Base-by-base conservation (phyloP, 1,140 invertebrate species). In the Ooceraea biroi region DNA sequence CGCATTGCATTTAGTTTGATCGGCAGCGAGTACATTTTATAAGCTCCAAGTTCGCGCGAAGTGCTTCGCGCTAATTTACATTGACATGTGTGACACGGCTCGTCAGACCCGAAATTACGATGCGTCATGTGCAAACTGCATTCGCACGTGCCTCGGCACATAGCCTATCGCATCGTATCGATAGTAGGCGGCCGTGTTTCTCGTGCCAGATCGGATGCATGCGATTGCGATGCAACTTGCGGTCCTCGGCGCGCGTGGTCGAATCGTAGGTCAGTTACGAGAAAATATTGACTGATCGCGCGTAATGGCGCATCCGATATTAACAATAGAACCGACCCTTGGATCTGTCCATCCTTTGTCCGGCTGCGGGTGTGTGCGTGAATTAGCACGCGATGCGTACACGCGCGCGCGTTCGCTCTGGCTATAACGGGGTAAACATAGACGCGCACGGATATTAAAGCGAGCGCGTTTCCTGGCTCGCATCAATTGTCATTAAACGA, bases 401-500 rank as follows among this genome's bases (percentile, higher is more conserved):
- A 10, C 48, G 17, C 27, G 22, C 14, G 25, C 44, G 7, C 4
- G 48, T 57, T 48, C 46, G 76, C 88, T 41, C 58, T n/a, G 58
- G 52, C 66, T 74, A 84, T 80, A 61, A 72, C 22, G 14, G 46
- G 73, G 22, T 60, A 74, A 85, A 78, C 74, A 50, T 58, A 83
- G 66, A 36, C 36, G 65, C 77, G 69, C 52, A 52, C 61, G 57
- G 61, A 90, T 87, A 85, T 85, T 86, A 84, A 85, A 87, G 86
- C 90, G 73, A 88, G 86, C 69, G 83, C 90, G 89, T 92, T 92
- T 92, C 90, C 90, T 85, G 87, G 82, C 88, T 84, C 83, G 89
- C 93, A 93, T 94, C 93, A 93, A 94, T 94, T 93, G 92, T 93
- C 92, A 94, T 94, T 94, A 94, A 92, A 91, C 91, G 88, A 80